Base-by-base conservation (phyloP, 2,888 invertebrate species). In the Doris montereyensis region DNA sequence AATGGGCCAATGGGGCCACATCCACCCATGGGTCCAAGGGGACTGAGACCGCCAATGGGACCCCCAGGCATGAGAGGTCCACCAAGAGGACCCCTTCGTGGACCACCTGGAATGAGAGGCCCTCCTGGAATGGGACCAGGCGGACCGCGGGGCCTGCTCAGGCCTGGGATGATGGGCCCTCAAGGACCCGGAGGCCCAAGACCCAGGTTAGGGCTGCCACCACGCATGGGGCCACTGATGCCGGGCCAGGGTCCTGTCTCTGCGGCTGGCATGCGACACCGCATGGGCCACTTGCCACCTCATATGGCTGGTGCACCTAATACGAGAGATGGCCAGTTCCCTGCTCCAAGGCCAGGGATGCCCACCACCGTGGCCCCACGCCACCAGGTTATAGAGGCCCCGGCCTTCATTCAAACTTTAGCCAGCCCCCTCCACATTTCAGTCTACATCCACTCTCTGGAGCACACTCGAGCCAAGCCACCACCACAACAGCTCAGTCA, bases 41-140 rank as follows among this genome's bases (percentile, higher is more conserved):
- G 81, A 28, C 82, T 83, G 52, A 83, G 80, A 68, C 81, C 83
- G 70, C 84, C 84, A 34, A 85, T 85, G 85, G 84, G 85, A 68
- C 86, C 85, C 24, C 84, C 84, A 57, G 82, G 82, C 10, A 74
- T 71, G 74, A 75, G 74, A 83, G 85, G 84, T 30, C 84, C 84
- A 60, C 76, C 81, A 28, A 80, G 83, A 32, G 82, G 81, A 24
- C 84, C 84, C 26, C 85, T 84, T 8, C 81, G 78, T 52, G 85
- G 85, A 2, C 87, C 83, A 13, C 85, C 82, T 68, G 81, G 83
- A 74, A 83, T 83, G 30, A 84, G 85, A 84, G 85, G 85, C 30
- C 86, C 85, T 26, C 85, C 84, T 62, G 82, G 82, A 35, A 77
- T 75, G 77, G 85, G 84, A 24, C 86, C 85, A 60, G 72, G 82